Evolutionary conservation across 2,797 vertebrate species (phyloP).

Genomic region (Zalophus californianus): DNA sequence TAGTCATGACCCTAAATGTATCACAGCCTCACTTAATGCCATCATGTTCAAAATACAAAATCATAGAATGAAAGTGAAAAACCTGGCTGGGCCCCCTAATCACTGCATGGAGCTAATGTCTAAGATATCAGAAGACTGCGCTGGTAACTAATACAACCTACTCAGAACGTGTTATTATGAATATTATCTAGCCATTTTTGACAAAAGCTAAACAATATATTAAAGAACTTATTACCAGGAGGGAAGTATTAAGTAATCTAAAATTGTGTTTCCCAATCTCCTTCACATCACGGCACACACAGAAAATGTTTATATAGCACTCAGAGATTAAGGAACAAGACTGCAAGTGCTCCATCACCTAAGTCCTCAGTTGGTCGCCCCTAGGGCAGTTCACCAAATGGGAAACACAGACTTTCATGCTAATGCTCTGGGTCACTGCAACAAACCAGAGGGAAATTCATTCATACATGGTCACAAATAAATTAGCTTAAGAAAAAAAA

Average conservation of each 20-base stretch:
- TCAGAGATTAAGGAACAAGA: background rate
- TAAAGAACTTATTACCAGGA: background rate
- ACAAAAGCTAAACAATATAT: constrained; percentile 26
- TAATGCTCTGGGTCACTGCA: background rate
- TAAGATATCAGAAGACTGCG: background rate
- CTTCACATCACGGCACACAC: background rate
- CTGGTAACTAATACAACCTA: background rate
- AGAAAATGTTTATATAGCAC: background rate
- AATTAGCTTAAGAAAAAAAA: background rate
- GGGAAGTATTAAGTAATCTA: constrained; percentile 7
- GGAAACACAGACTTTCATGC: background rate
- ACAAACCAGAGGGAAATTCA: background rate
- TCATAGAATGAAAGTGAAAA: background rate
- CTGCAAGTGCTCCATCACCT: background rate
- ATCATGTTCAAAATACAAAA: constrained; percentile 38
- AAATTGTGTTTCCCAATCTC: background rate
- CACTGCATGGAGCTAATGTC: background rate
- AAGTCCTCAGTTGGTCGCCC: background rate
- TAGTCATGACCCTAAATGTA: background rate
- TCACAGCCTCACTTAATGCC: background rate
- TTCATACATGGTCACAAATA: background rate
- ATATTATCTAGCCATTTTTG: background rate
- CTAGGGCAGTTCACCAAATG: background rate
- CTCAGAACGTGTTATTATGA: background rate
- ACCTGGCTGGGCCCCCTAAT: background rate